These are phyloP conservation scores for Gymnothorax javanicus DNA, from an alignment of 2,797 vertebrate genomes.

Conservation along the genomic window DNA sequence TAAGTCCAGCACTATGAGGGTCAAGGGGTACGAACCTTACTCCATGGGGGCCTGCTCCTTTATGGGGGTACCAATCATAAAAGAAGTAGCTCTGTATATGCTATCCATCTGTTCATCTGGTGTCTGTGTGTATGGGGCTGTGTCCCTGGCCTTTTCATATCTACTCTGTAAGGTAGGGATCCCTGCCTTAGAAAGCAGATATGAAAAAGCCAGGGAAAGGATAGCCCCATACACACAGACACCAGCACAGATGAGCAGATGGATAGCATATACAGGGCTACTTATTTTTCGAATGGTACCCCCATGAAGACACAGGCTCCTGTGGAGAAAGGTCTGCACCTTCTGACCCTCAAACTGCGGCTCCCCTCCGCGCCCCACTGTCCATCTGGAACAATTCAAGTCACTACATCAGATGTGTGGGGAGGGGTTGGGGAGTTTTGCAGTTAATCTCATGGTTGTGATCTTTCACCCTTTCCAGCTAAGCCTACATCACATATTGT, in stretches of 20 bases:
- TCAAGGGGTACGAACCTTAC: slow-evolving; percentile 58
- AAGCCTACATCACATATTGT: slow-evolving; percentile 17
- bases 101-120: slow-evolving; percentile 17
- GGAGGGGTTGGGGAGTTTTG: not conserved
- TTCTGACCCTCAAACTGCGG: slow-evolving; percentile 50
- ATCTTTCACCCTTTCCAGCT: not conserved
- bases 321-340: slow-evolving; percentile 57
- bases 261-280: slow-evolving; percentile 14
- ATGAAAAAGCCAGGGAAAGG: not conserved
- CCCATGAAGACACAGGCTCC: slow-evolving; percentile 48
- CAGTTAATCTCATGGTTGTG: not conserved
- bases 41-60: slow-evolving; percentile 54
- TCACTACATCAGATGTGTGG: not conserved
- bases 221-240: not conserved
- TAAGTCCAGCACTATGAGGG: not conserved
- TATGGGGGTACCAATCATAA: slow-evolving; percentile 41
- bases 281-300: slow-evolving; percentile 52
- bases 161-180: not conserved
- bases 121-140: not conserved
- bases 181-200: not conserved
- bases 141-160: not conserved
- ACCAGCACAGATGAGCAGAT: not conserved
- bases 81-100: slow-evolving; percentile 49
- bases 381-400: slow-evolving; percentile 25
- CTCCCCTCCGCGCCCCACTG: not conserved